These are phyloP conservation scores for Frankliniella fusca DNA, from an alignment of 2,888 invertebrate species.

Conservation along the genomic window DNA sequence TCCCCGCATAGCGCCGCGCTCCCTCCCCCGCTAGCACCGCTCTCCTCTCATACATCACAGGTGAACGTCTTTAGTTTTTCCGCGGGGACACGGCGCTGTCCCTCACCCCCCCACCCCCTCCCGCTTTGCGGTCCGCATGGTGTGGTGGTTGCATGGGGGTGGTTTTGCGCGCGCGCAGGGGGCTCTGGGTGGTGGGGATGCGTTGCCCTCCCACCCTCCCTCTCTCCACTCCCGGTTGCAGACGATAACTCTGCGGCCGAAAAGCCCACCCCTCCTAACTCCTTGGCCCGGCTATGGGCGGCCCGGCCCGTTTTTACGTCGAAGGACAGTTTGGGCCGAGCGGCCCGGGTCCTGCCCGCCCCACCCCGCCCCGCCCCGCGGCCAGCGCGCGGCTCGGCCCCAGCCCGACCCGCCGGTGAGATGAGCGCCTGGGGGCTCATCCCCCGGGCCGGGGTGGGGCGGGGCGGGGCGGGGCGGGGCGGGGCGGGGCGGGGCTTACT, in stretches of 20 bases:
- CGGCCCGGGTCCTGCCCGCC: not conserved
- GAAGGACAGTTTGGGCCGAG: not conserved
- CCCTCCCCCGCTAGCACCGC: not conserved
- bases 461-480: too few relatives aligned
- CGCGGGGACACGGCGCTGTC: not conserved
- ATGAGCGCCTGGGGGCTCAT: conserved; percentile 15
- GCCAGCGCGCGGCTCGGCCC: not conserved
- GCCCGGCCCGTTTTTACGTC: not conserved
- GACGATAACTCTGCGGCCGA: not conserved
- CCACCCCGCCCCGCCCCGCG: not conserved
- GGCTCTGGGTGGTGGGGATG: too few relatives aligned
- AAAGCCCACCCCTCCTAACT: not conserved
- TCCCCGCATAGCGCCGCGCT: too few relatives aligned
- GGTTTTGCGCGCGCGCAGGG: too few relatives aligned
- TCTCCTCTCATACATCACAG: not conserved
- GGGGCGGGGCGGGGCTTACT: not conserved
- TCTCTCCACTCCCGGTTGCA: too few relatives aligned
- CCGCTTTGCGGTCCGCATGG: not conserved
- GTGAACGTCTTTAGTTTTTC: not conserved
- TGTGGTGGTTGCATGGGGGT: too few relatives aligned
- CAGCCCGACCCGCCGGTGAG: not conserved
- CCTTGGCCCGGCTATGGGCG: not conserved
- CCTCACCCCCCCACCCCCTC: not conserved
- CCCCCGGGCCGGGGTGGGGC: not conserved
- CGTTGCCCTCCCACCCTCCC: too few relatives aligned